A percentile compares a stretch with the other conserved stretches of the same genome.
Evolutionary conservation across 2,888 invertebrate species (phyloP).

Genomic region (Drosophila limbata): DNA sequence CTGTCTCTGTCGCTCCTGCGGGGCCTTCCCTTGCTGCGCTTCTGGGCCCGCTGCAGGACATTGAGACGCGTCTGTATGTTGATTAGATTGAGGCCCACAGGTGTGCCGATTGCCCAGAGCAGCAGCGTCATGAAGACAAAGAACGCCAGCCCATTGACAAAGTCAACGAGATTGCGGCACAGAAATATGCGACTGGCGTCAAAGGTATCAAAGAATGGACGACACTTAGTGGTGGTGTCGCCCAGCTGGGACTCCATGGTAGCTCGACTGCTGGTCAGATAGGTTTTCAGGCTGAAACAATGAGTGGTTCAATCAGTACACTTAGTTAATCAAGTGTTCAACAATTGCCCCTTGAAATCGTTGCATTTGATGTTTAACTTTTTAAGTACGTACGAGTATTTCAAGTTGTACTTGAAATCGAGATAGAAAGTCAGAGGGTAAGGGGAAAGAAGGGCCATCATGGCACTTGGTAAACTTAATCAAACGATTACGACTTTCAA

Average conservation of each 20-base stretch:
- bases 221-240: conserved; percentile 89
- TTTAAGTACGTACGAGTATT: neutral
- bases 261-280: conserved; percentile 89
- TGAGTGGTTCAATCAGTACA: conserved; percentile 2
- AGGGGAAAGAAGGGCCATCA: conserved; percentile 58
- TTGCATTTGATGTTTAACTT: conserved; percentile 8
- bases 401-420: conserved; percentile 12
- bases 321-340: conserved; percentile 1
- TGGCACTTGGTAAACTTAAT: conserved; percentile 76
- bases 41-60: conserved; percentile 63
- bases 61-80: conserved; percentile 82
- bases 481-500: conserved; percentile 81
- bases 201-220: conserved; percentile 90
- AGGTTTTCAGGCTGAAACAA: conserved; percentile 87
- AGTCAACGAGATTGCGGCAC: conserved; percentile 84
- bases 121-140: conserved; percentile 87
- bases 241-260: conserved; percentile 88
- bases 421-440: neutral
- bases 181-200: conserved; percentile 87
- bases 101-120: conserved; percentile 88
- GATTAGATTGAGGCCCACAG: conserved; percentile 88
- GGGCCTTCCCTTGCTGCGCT: conserved; percentile 61
- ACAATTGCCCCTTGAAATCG: conserved; percentile 1
- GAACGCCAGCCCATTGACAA: conserved; percentile 89
- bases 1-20: conserved; percentile 58